Base-by-base conservation (phyloP, 2,888 invertebrate genomes). In the Ferdinandea cuprea region DNA sequence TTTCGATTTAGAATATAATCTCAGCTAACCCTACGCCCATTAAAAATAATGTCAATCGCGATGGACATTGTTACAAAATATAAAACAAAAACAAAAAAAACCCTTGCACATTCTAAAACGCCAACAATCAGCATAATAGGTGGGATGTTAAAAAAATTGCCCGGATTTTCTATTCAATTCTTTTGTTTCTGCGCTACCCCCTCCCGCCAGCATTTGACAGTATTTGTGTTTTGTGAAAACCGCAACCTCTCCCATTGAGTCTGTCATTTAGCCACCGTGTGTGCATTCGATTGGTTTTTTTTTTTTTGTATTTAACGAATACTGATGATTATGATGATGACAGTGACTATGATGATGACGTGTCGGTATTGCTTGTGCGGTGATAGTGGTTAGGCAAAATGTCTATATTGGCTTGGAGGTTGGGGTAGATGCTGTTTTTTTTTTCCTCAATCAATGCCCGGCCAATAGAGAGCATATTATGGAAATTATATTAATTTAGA, bases 21-120 rank as follows among this genome's bases (percentile, higher is more conserved):
- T 9, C 28, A 48, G 28, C 54, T 25, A 30, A 21, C 30, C 40
- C 2, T 37, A 25, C 50, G 44, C 54, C 50, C 71, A 81, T 81
- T 77, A 66, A 77, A 81, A 81, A 30, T 66, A 81, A 77, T 65
- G 66, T 54, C 77, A 77, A 72, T 66, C 71, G 77, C 77, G 71
- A 72, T 72, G 65, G 50, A 25, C 58, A 48, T 63, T 30, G 30
- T 8, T 19, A 7, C 21, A 13, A 37, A 37, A 46, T 46, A 73
- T 68, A 48, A 8, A 56, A 15, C 9, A 30, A 17, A 42, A n/a
- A n/a, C n/a, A n/a, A n/a, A n/a, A n/a, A n/a, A n/a, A n/a, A n/a
- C n/a, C n/a, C 13, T 9, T 35, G n/a, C 32, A 32, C 28, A 35
- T 69, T 28, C 30, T n/a, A 40, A 32, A 35, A 30, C 46, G 42